Evolutionary conservation across 1,140 invertebrate genomes (phyloP).

Genomic region (Lordiphosa stackelbergi): DNA sequence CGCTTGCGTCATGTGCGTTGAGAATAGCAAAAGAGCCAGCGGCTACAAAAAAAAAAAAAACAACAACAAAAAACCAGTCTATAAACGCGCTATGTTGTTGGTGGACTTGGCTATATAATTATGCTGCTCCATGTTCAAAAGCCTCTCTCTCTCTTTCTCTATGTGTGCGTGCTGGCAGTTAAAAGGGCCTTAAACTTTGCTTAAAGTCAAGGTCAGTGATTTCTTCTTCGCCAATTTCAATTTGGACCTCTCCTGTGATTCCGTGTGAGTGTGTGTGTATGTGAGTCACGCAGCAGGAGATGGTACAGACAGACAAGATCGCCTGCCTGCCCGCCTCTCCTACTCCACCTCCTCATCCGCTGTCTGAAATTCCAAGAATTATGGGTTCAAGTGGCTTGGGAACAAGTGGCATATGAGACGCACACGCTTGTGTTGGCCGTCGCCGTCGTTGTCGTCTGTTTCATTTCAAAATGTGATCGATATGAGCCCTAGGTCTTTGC

Average conservation of each 20-base stretch:
- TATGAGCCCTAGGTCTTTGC: slow-evolving; percentile 20
- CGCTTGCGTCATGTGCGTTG: slow-evolving; percentile 66
- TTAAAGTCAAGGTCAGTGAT: slow-evolving; percentile 76
- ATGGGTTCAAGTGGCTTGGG: slow-evolving; percentile 48
- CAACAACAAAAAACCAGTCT: slow-evolving; percentile 56
- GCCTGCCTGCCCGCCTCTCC: background rate
- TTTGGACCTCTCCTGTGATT: slow-evolving; percentile 30
- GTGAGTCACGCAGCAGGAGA: slow-evolving; percentile 38
- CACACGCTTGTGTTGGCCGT: slow-evolving; percentile 27
- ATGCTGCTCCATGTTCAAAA: slow-evolving; percentile 34
- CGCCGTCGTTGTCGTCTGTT: slow-evolving; percentile 21
- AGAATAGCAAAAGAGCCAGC: slow-evolving; percentile 28
- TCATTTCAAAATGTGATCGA: slow-evolving; percentile 57
- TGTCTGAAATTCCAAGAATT: slow-evolving; percentile 43
- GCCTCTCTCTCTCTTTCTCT: slow-evolving; percentile 9
- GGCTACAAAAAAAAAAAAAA: slow-evolving; percentile 40
- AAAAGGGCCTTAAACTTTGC: slow-evolving; percentile 76
- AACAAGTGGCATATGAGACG: slow-evolving; percentile 45
- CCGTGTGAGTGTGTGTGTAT: slow-evolving; percentile 11
- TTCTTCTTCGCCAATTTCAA: slow-evolving; percentile 73
- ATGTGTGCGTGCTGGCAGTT: slow-evolving; percentile 38
- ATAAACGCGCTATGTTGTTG: slow-evolving; percentile 48
- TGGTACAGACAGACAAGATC: slow-evolving; percentile 12
- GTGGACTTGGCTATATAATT: slow-evolving; percentile 53
- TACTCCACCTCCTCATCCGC: background rate